Conservation (phyloP, 92 coral and sea anemone species). For the Epizoanthus stellaris region DNA sequence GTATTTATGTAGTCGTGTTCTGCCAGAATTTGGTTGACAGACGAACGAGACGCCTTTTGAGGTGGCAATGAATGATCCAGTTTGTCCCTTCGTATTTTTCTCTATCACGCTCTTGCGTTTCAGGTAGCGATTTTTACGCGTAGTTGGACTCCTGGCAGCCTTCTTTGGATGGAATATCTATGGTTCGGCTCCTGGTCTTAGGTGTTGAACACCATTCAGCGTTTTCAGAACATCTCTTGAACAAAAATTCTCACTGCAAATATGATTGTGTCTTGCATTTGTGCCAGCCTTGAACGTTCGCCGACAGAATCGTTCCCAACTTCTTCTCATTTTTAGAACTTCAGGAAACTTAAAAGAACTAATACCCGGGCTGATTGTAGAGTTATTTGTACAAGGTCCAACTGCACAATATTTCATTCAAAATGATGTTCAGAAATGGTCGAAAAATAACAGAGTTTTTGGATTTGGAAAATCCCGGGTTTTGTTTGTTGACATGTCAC, state of each 20-base stretch:
- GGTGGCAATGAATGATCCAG: too few relatives aligned
- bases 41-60: too few relatives aligned
- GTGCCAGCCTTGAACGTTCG: not conserved
- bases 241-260: too few relatives aligned
- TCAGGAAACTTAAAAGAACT: not conserved
- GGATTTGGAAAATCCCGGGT: too few relatives aligned
- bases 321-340: constrained; percentile 15
- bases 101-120: constrained; percentile 7
- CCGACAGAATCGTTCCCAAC: not conserved
- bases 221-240: not conserved
- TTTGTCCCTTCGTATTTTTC: not conserved
- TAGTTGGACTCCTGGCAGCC: not conserved
- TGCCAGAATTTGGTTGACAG: not conserved
- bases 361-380: not conserved
- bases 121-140: not conserved
- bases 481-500: constrained; percentile 9
- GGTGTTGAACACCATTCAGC: not conserved
- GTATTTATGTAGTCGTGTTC: not conserved
- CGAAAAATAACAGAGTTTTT: not conserved
- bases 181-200: not conserved
- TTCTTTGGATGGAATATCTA: not conserved
- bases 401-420: constrained; percentile 12
- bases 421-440: not conserved
- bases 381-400: constrained; percentile 1
- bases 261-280: too few relatives aligned